Base-by-base conservation (phyloP, 2,113 vertebrate species). In the Sigmodon hispidus region DNA sequence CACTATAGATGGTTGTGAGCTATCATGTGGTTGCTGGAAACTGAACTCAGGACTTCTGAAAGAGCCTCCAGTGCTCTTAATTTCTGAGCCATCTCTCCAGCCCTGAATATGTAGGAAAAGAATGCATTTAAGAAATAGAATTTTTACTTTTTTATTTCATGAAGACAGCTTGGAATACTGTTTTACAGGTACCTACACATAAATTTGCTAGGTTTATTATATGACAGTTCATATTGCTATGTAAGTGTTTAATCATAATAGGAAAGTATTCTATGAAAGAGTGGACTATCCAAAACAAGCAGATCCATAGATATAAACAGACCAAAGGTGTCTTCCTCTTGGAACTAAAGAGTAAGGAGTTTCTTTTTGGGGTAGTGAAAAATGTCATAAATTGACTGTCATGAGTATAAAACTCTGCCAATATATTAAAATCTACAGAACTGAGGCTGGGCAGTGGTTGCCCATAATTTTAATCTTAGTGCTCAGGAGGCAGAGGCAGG, bases 341-440 rank as follows among this genome's bases (percentile, higher is more conserved):
- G 7, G 43, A 40, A 26, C 11, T 83, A 19, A 19, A 50, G 16
- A 7, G 4, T 61, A 6, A 19, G 7, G n/a, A 13, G 12, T 89
- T 90, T 90, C 45, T 48, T 61, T 81, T 15, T 70, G 4, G 45
- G 21, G 45, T 80, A 83, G 76, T 91, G 13, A 89, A 89, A 88
- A 95, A 96, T 93, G 50, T 92, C 94, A 21, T 90, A 75, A 87
- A 65, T 40, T 87, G 61, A 94, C 17, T 89, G 31, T 19, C 61
- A 57, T 70, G 43, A 43, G 84, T 22, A 21, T 34, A 88, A 1
- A 94, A 94, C 17, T 93, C n/a, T 85, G 40, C 70, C n/a, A 92
- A 61, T 80, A 87, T 17, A 87, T 1, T 92, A 69, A 92, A 93
- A 96, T 57, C 55, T 63, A 89, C 0, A 72, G n/a, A 91, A 92